Conservation (phyloP, 2,797 vertebrate genomes). For the Glossophaga mutica region DNA sequence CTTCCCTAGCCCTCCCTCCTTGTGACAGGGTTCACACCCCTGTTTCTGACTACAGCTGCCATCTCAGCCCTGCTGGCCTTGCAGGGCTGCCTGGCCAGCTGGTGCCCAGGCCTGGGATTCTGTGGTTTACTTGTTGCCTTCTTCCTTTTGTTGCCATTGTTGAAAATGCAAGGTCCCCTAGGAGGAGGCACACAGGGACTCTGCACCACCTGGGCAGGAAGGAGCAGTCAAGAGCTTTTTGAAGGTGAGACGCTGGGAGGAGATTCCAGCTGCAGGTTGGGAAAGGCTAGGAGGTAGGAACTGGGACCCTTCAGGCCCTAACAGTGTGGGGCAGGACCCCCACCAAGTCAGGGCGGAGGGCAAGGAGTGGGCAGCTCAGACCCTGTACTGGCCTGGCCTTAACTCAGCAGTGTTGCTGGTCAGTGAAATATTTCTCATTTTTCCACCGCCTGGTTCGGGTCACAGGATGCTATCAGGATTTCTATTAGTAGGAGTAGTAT, state of each 20-base stretch:
- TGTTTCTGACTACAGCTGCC: background rate
- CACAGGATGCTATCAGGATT: background rate
- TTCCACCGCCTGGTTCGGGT: background rate
- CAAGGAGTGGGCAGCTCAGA: background rate
- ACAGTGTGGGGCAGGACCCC: background rate
- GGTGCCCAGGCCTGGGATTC: background rate
- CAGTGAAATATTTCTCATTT: background rate
- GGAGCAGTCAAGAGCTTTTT: background rate
- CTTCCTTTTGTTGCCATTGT: background rate
- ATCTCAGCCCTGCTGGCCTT: background rate
- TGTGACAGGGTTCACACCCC: background rate
- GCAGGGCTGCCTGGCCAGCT: background rate
- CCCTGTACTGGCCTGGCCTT: slow-evolving; percentile 3
- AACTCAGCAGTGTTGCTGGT: slow-evolving; percentile 40
- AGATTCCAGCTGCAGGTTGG: background rate
- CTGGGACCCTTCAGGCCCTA: background rate
- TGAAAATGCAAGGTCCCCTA: background rate
- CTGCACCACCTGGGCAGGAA: background rate
- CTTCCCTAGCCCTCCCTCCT: too few relatives aligned
- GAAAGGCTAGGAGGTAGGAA: background rate
- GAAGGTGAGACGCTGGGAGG: background rate
- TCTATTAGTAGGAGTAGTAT: background rate
- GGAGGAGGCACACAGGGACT: background rate
- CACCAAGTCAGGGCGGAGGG: rapidly evolving
- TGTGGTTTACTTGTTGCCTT: background rate